These are phyloP conservation scores for Patella depressa DNA, from an alignment of 2,888 invertebrate genomes.

Conservation along the genomic window DNA sequence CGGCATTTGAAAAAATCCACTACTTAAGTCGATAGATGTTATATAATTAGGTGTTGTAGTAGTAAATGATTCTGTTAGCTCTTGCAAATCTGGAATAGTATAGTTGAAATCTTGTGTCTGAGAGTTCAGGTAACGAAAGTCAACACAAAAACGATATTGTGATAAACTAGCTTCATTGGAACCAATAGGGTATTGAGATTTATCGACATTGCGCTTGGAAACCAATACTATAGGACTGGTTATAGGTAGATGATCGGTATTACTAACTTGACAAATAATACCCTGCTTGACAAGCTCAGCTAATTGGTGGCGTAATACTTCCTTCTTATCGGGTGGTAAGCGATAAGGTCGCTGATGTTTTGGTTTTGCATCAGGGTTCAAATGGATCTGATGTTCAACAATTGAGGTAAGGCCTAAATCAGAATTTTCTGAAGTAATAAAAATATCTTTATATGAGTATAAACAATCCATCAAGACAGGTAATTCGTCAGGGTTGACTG, in stretches of 20 bases:
- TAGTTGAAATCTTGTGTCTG: slow-evolving; percentile 34
- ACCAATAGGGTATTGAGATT: neutral
- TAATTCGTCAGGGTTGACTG: neutral
- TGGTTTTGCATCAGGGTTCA: neutral
- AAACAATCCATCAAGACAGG: neutral
- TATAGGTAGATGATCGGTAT: slow-evolving; percentile 28
- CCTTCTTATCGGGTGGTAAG: slow-evolving; percentile 30
- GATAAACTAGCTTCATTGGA: slow-evolving; percentile 24
- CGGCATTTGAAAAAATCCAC: slow-evolving; percentile 36
- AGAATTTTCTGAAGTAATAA: neutral
- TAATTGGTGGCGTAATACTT: slow-evolving; percentile 28
- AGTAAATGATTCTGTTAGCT: slow-evolving; percentile 39
- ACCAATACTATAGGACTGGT: slow-evolving; percentile 33
- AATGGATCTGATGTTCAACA: slow-evolving; percentile 1
- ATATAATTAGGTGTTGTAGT: slow-evolving; percentile 35
- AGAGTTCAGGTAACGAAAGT: slow-evolving; percentile 28
- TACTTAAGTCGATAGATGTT: slow-evolving; percentile 34
- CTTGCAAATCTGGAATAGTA: slow-evolving; percentile 31
- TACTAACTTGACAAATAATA: slow-evolving; percentile 22
- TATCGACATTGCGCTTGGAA: slow-evolving; percentile 22
- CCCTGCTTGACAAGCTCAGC: slow-evolving; percentile 29
- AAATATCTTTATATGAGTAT: neutral
- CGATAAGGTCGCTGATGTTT: slow-evolving; percentile 22
- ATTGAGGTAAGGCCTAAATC: neutral
- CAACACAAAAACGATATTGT: slow-evolving; percentile 21